phyloP scores from a whole-genome alignment of 2,797 vertebrate species.

The Graptemys geographica region DNA sequence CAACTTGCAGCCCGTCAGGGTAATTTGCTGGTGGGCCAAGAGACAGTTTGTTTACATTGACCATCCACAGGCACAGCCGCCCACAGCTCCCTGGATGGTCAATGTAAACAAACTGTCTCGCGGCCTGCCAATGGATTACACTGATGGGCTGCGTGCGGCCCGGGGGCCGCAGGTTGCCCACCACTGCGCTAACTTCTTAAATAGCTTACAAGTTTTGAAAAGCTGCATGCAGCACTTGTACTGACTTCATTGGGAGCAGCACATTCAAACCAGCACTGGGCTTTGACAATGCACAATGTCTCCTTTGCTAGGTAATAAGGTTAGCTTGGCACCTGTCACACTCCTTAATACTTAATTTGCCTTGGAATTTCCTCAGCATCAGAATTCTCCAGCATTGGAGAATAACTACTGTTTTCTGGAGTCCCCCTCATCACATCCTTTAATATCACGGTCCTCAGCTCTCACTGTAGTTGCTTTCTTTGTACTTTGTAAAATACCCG shows the following conservation, averaged over 20 bases:
- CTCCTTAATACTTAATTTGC: not conserved
- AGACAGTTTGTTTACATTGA: too few species aligned
- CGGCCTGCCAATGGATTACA: too few species aligned
- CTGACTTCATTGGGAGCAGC: not conserved
- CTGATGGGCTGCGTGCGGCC: too few species aligned
- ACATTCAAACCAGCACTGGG: not conserved
- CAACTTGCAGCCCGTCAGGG: too few species aligned
- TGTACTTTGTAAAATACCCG: not conserved
- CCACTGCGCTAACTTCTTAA: not conserved
- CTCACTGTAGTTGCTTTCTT: not conserved
- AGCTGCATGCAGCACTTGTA: not conserved
- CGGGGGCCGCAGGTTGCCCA: too few species aligned
- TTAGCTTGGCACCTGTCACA: rapidly evolving
- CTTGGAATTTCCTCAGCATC: not conserved
- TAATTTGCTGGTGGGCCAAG: too few species aligned
- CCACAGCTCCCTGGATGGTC: too few species aligned
- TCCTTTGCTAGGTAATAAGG: not conserved
- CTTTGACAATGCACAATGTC: not conserved
- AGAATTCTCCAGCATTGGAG: not conserved
- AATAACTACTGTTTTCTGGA: not conserved
- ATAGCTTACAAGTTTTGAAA: not conserved
- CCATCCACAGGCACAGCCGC: too few species aligned
- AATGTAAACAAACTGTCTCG: too few species aligned
- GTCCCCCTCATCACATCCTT: not conserved
- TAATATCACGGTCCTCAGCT: rapidly evolving